Base-by-base conservation (phyloP, 92 coral and sea anemone genomes). In the Galaxea fascicularis region DNA sequence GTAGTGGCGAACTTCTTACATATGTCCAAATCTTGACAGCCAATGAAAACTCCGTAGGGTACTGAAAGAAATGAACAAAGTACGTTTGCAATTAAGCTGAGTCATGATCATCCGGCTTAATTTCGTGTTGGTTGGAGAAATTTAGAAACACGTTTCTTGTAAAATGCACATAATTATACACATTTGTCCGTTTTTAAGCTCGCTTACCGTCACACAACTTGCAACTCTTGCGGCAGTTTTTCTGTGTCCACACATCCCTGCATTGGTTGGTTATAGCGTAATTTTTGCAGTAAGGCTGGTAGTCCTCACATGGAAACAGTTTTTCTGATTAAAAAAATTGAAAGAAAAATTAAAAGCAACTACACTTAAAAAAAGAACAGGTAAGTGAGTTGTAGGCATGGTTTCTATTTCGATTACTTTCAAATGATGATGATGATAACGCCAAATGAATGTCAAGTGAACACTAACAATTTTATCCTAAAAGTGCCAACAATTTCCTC, bases 201-300 rank as follows among this genome's bases (percentile, higher is more conserved):
- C 24, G 15, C 78, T 62, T 74, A 73, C 79, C 85, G 10, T 81
- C 62, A 45, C 98, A 94, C 0, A 94, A 29, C 0, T 87, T 88
- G 57, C 98, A 94, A 57, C 92, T 84, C 82, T 94, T 89, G 0
- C 98, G 87, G 88, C 98, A 94, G 63, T 89, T 80, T 66, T 52
- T 84, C 65, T 94, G 98, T 83, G 73, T 84, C 77, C 81, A 94
- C 10, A 80, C 89, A 79, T 94, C 98, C 46, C 98, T 81, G 78
- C 98, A 94, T 84, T 94, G 98, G 1, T 89, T 81, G 11, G 76
- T 45, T 5, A 60, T 71, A 51, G 41, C 65, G 46, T 94, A 94
- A 24, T 91, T 79, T 10, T 71, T 44, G 58, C 98, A 94, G 16
- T 79, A 53, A 5, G 95, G 93, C 7, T 82, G 58, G 83, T 94